Percentiles rank a stretch among this genome's conserved stretches.
These are phyloP conservation scores for Eriocheir sinensis DNA, from an alignment of 1,140 invertebrate genomes.

Conservation along the genomic window DNA sequence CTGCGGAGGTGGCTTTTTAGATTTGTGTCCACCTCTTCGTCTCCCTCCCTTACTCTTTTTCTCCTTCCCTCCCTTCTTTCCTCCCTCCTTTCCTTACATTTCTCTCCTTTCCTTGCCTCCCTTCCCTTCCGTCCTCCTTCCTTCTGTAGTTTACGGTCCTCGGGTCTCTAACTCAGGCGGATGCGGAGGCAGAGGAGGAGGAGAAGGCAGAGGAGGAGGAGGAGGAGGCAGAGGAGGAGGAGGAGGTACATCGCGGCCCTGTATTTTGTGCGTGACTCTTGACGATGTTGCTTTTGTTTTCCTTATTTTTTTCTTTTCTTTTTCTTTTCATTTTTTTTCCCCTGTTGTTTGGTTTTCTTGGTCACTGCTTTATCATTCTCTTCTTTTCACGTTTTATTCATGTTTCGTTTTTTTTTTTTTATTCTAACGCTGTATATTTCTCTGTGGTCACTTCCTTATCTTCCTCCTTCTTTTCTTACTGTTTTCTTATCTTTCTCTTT, in stretches of 20 bases:
- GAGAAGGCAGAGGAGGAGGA: too few species aligned
- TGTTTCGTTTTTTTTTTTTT: too few species aligned
- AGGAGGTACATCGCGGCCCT: too few species aligned
- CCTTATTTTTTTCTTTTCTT: background rate
- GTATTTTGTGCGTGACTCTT: background rate
- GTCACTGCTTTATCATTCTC: background rate
- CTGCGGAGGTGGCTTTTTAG: too few species aligned
- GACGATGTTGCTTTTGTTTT: background rate
- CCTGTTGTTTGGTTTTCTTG: too few species aligned
- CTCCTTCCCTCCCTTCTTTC: background rate
- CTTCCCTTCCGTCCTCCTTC: background rate
- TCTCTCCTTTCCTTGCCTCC: background rate
- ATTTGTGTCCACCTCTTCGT: background rate
- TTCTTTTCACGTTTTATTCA: background rate
- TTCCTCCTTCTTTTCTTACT: too few species aligned
- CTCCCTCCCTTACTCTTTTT: background rate
- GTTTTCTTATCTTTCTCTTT: too few species aligned
- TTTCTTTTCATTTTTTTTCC: background rate
- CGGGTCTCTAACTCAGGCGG: background rate
- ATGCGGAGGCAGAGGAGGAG: background rate
- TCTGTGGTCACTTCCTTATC: too few species aligned
- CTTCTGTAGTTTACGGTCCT: background rate
- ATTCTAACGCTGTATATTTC: too few species aligned
- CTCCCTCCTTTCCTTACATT: background rate
- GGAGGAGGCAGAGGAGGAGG: background rate